A percentile compares a stretch with the other conserved stretches of the same genome.
Conservation (phyloP, 2,888 invertebrate species). For the Dicyrtoma fusca region DNA sequence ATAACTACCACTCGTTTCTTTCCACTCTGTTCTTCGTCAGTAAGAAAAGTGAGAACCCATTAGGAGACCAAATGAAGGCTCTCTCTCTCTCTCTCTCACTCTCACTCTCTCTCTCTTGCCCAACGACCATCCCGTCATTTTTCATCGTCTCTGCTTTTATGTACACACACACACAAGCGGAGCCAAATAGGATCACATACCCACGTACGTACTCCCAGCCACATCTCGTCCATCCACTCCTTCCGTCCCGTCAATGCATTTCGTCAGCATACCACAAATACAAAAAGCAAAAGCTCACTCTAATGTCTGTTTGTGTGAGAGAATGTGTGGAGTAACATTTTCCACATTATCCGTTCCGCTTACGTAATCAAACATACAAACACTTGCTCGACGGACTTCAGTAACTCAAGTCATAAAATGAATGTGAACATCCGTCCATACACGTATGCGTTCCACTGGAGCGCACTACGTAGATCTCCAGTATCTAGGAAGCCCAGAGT, state of each 20-base stretch:
- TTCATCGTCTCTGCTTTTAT: slow-evolving; percentile 27
- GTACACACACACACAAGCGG: slow-evolving; percentile 7
- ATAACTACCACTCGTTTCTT: slow-evolving; percentile 6
- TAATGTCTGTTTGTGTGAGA: background rate
- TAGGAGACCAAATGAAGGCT: slow-evolving; percentile 32
- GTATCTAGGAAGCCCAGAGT: too few species aligned
- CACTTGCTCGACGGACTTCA: slow-evolving; percentile 6
- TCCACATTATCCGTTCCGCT: slow-evolving; percentile 28
- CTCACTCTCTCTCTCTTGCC: slow-evolving; percentile 20
- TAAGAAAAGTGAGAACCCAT: slow-evolving; percentile 32
- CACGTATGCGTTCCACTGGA: too few species aligned
- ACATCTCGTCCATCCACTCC: background rate
- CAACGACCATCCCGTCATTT: slow-evolving; percentile 38
- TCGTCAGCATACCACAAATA: background rate
- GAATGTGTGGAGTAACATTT: slow-evolving; percentile 11
- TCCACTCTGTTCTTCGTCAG: background rate
- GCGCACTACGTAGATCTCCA: too few species aligned
- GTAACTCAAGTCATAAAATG: slow-evolving; percentile 9
- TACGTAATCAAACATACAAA: slow-evolving; percentile 28
- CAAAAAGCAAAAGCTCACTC: too few species aligned
- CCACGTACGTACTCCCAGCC: background rate
- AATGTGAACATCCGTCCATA: background rate
- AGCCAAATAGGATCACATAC: slow-evolving; percentile 2
- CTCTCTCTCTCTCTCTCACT: slow-evolving; percentile 18
- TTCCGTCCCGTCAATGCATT: background rate